phyloP scores from a whole-genome alignment of 2,113 vertebrate genomes.

The Macaca mulatta region DNA sequence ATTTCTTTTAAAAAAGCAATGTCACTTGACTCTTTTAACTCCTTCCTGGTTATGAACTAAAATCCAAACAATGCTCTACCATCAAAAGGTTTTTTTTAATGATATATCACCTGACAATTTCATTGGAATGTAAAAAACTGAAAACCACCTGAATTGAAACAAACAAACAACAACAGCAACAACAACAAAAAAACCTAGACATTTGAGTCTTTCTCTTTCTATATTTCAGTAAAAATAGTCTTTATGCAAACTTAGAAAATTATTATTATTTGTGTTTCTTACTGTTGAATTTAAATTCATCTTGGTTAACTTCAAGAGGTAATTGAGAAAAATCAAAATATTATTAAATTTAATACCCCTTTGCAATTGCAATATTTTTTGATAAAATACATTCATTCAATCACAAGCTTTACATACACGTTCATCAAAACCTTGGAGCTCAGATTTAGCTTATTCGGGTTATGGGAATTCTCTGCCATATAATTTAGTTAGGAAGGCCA shows the following conservation, averaged over 20 bases:
- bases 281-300: background rate
- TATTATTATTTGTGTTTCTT: slow-evolving; percentile 6
- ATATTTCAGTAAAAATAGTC: background rate
- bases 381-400: slow-evolving; percentile 6
- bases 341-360: background rate
- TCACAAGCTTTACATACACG: background rate
- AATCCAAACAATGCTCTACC: background rate
- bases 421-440: background rate
- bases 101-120: background rate
- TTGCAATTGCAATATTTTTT: background rate
- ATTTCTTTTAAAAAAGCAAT: background rate
- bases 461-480: background rate
- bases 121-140: background rate
- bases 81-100: background rate
- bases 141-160: slow-evolving; percentile 3
- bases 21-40: slow-evolving; percentile 8
- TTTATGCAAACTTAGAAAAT: background rate
- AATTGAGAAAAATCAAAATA: slow-evolving; percentile 11
- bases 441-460: background rate
- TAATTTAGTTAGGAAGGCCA: background rate
- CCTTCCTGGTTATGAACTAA: background rate
- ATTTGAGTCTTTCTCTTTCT: background rate
- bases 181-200: background rate
- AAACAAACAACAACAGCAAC: background rate
- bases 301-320: background rate